Evolutionary conservation across 2,888 invertebrate genomes (phyloP), one percentile per base, ranked within the genome.

Genomic region (Stenotaenia linearis): DNA sequence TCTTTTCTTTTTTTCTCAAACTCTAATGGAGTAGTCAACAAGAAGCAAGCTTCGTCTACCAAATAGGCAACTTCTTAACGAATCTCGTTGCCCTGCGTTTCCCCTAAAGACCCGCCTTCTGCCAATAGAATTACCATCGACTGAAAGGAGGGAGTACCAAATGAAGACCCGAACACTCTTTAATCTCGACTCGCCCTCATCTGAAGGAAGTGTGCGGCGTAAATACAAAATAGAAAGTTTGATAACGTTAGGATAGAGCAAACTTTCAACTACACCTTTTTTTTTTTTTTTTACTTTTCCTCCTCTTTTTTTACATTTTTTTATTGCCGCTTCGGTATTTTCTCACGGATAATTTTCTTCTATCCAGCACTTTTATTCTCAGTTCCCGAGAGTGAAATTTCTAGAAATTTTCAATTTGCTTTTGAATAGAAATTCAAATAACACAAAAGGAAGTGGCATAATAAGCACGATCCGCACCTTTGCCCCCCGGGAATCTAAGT

Each of bases 91-190:
- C 56, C 23, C 23, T 56, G 23, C 56, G n/a, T 18, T 56, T 21
- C 56, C 56, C 56, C 56, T 56, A 56, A 56, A 56, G 56, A 56
- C 56, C 56, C 56, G 21, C 56, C 56, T 56, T 56, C 56, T 56
- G 56, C 56, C 56, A 56, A 56, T 56, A 56, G 56, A 56, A 56
- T 56, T 56, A 56, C 56, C 56, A 56, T 56, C 56, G 56, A 56
- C 56, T 56, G 56, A 23, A 56, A 23, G 56, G n/a, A 56, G 10
- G 56, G 56, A n/a, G 56, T 21, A 56, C 56, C 56, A 21, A 56
- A 56, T 56, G 56, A 56, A 56, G 18, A 56, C 56, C 56, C 56
- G 40, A 23, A 56, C n/a, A 56, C 56, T 23, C 56, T 23, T 56
- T 56, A 56, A 56, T 56, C 56, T 56, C 56, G 18, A n/a, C n/a